These are phyloP conservation scores for Prostheceraeus crozeri DNA, from an alignment of 2,888 invertebrate genomes.

Conservation along the genomic window DNA sequence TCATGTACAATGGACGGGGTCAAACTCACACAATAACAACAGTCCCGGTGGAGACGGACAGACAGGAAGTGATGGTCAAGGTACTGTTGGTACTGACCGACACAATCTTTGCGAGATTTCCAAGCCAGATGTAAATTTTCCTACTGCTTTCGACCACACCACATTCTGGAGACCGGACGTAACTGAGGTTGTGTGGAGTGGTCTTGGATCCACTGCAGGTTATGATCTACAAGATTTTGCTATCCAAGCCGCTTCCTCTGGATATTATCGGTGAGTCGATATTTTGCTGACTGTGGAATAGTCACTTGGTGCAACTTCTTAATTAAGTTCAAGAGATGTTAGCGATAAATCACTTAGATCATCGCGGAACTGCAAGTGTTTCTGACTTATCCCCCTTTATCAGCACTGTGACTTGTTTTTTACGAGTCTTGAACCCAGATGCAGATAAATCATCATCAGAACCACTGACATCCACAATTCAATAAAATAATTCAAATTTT, in stretches of 20 bases:
- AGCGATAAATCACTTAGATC: too few species aligned
- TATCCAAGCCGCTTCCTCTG: constrained; percentile 50
- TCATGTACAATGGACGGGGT: constrained; percentile 55
- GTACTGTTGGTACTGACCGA: constrained; percentile 51
- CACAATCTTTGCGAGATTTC: constrained; percentile 50
- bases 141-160: constrained; percentile 48
- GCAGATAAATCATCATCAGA: too few species aligned
- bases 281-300: too few species aligned
- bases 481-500: too few species aligned
- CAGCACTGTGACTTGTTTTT: too few species aligned
- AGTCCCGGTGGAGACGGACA: constrained; percentile 53
- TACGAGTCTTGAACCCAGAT: too few species aligned
- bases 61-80: constrained; percentile 53
- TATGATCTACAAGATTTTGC: constrained; percentile 47
- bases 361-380: too few species aligned
- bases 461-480: too few species aligned
- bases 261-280: constrained; percentile 49
- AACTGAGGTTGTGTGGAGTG: constrained; percentile 48
- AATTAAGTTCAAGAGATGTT: too few species aligned
- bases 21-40: constrained; percentile 54
- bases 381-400: too few species aligned
- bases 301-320: too few species aligned
- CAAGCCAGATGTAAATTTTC: constrained; percentile 49
- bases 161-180: constrained; percentile 46
- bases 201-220: constrained; percentile 43